A percentile compares a stretch with the other conserved stretches of the same genome.
Evolutionary conservation across 1,140 invertebrate species (phyloP).

Genomic region (Hermatobates lingyangjiaoensis): DNA sequence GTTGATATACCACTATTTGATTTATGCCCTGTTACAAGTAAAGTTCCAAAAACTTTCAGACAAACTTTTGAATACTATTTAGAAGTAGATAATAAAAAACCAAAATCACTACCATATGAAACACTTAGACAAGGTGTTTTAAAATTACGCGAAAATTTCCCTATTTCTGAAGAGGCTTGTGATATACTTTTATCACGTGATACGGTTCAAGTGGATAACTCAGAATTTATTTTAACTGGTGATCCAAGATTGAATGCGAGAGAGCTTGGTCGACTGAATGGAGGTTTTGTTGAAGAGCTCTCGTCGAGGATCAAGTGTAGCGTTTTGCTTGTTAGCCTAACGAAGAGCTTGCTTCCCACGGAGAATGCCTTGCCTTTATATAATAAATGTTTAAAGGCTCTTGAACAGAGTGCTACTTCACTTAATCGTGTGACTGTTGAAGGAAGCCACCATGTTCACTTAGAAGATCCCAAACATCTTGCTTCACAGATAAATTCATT

Average conservation of each 20-base stretch:
- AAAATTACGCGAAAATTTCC: too few relatives aligned
- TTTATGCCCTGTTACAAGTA: neutral
- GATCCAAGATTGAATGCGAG: conserved; percentile 27
- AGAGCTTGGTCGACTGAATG: neutral
- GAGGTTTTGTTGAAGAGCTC: neutral
- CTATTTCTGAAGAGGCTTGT: conserved; percentile 28
- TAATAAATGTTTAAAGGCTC: conserved; percentile 4
- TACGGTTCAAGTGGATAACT: conserved; percentile 27
- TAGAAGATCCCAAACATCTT: conserved; percentile 56
- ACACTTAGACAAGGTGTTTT: neutral
- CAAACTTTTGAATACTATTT: neutral
- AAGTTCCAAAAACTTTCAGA: neutral
- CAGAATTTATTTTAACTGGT: conserved; percentile 41
- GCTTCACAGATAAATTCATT: too few relatives aligned
- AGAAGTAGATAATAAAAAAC: neutral
- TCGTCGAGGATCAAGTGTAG: conserved; percentile 5
- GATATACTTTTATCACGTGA: conserved; percentile 49
- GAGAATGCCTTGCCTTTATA: neutral
- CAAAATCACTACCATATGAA: neutral
- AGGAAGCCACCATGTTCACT: conserved; percentile 65
- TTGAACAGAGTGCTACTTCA: conserved; percentile 24
- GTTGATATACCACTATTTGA: conserved; percentile 33
- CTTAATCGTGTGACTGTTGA: conserved; percentile 46
- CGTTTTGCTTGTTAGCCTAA: conserved; percentile 7
- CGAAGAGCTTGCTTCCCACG: conserved; percentile 5